Conservation (phyloP, 2,888 invertebrate genomes). For the Ophion ellenae region DNA sequence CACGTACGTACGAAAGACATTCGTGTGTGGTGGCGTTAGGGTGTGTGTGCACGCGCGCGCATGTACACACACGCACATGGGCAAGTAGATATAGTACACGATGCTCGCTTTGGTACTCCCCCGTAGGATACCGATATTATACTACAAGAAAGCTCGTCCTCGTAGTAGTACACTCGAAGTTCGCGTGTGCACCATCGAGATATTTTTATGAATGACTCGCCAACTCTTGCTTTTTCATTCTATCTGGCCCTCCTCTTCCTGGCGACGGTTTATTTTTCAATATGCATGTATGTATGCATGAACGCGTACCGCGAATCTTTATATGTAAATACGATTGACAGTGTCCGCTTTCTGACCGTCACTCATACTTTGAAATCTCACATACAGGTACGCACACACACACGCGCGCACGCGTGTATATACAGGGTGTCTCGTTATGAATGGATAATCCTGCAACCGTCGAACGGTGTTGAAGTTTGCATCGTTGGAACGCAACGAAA, state of each 20-base stretch:
- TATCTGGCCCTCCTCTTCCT: conserved; percentile 47
- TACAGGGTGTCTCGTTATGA: no score
- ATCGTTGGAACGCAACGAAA: no score
- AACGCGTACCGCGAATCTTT: conserved; percentile 12
- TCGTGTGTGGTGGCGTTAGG: not conserved
- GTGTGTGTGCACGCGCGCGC: conserved; percentile 13
- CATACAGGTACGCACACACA: no score
- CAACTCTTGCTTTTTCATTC: conserved; percentile 59
- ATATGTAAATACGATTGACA: conserved; percentile 24
- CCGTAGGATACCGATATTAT: conserved; percentile 39
- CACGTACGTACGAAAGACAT: conserved; percentile 55
- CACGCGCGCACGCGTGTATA: no score
- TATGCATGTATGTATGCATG: conserved; percentile 6
- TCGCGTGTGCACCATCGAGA: conserved; percentile 70
- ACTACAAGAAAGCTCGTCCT: conserved; percentile 34
- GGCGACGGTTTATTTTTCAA: conserved; percentile 18
- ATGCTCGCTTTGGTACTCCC: conserved; percentile 44
- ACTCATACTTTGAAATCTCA: conserved; percentile 2
- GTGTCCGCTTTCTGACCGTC: conserved; percentile 41
- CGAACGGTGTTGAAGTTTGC: no score
- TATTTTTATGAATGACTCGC: conserved; percentile 83
- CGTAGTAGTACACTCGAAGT: conserved; percentile 60
- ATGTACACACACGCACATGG: conserved; percentile 59
- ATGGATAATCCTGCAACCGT: no score
- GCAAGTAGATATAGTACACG: conserved; percentile 76